Evolutionary conservation across 2,797 vertebrate species (phyloP).

Genomic region (Galaxias olidus): DNA sequence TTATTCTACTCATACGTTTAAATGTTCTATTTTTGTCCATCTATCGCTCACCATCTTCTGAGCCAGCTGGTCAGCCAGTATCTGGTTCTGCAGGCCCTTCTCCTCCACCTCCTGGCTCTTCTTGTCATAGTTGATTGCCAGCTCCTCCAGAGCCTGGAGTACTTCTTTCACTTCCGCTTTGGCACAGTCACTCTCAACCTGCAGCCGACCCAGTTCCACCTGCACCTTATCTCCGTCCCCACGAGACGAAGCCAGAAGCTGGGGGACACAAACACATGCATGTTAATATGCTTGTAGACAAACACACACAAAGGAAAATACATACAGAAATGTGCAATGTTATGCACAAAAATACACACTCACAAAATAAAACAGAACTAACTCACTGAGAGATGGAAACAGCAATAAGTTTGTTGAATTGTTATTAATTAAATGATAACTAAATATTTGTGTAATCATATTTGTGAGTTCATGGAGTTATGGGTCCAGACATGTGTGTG

Average conservation of each 20-base stretch:
- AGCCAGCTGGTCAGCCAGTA: conserved; percentile 88
- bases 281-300: too few species aligned
- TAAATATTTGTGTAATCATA: too few species aligned
- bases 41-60: conserved; percentile 84
- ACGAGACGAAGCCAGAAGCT: conserved; percentile 89
- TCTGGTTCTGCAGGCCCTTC: conserved; percentile 90
- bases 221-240: conserved; percentile 93
- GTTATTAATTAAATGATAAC: too few species aligned
- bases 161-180: conserved; percentile 88
- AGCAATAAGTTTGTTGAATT: too few species aligned
- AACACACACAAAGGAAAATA: too few species aligned
- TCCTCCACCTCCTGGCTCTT: conserved; percentile 86
- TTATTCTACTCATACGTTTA: neutral
- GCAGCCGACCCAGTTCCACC: conserved; percentile 85
- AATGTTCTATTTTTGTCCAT: neutral
- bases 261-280: conserved; percentile 11
- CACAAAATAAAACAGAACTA: neutral
- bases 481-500: conserved; percentile 1
- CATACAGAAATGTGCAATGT: too few species aligned
- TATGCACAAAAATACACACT: neutral
- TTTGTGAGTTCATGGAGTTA: too few species aligned
- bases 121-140: conserved; percentile 85
- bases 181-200: conserved; percentile 89
- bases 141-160: conserved; percentile 83
- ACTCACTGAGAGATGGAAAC: too few species aligned